Evolutionary conservation across 2,888 invertebrate genomes (phyloP).

Genomic region (Acanthococcus lagerstroemiae): DNA sequence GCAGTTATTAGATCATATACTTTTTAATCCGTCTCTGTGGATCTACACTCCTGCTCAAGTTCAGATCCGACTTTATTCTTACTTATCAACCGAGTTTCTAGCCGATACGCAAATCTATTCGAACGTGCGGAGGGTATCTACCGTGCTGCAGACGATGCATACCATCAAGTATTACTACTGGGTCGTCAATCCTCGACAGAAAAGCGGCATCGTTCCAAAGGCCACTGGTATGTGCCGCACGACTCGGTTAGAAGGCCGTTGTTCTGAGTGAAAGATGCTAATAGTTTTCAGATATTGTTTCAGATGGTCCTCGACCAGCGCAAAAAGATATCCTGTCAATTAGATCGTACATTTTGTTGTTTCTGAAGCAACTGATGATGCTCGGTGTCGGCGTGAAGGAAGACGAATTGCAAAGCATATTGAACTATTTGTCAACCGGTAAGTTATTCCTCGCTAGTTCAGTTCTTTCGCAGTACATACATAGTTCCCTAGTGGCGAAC

Average conservation of each 20-base stretch:
- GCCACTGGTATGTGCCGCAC: constrained; percentile 72
- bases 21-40: constrained; percentile 99
- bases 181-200: constrained; percentile 90
- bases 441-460: background rate
- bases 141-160: constrained; percentile 95
- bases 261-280: background rate
- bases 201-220: constrained; percentile 91
- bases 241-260: background rate
- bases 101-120: constrained; percentile 96
- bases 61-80: constrained; percentile 89
- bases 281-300: constrained; percentile 37
- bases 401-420: constrained; percentile 94
- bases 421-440: constrained; percentile 88
- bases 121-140: constrained; percentile 90
- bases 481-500: background rate
- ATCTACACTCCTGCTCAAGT: constrained; percentile 95
- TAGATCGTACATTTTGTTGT: constrained; percentile 86
- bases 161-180: constrained; percentile 99
- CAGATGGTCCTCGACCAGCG: constrained; percentile 87
- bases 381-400: constrained; percentile 95
- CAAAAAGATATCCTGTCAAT: constrained; percentile 91
- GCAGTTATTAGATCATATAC: constrained; percentile 97
- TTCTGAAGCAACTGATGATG: constrained; percentile 91
- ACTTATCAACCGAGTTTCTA: constrained; percentile 96
- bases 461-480: background rate